phyloP scores from a whole-genome alignment of 1,140 invertebrate species.

The Cydia fagiglandana region DNA sequence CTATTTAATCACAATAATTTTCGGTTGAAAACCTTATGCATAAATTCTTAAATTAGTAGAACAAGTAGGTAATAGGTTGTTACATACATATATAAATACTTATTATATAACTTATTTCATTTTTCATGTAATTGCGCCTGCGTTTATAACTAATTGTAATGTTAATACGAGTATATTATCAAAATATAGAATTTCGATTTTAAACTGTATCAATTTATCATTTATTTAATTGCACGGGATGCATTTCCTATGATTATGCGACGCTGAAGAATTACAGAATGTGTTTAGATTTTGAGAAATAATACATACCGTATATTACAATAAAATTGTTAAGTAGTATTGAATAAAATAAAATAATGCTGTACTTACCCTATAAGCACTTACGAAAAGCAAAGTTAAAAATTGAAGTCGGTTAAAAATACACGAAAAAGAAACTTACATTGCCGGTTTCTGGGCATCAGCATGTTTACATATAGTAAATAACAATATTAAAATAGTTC shows the following conservation, averaged over 20 bases:
- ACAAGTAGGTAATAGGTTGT: no score
- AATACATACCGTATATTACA: background rate
- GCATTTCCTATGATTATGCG: background rate
- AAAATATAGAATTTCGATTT: background rate
- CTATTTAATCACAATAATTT: background rate
- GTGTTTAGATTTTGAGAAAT: background rate
- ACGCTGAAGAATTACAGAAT: background rate
- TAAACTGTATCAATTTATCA: background rate
- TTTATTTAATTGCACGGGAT: background rate
- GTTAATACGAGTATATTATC: no score
- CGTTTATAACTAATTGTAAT: no score
- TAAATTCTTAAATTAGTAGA: no score
- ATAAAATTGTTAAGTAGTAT: background rate
- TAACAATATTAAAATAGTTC: constrained; percentile 47
- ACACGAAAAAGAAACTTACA: constrained; percentile 39
- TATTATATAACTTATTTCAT: no score
- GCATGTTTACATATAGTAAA: constrained; percentile 46
- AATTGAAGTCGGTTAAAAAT: constrained; percentile 37
- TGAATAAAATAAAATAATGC: background rate
- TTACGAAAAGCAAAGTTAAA: constrained; percentile 32
- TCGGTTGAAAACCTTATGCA: background rate
- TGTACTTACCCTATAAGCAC: background rate
- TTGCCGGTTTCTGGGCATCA: constrained; percentile 54
- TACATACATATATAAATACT: no score
- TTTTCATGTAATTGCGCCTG: no score